Evolutionary conservation across 2,797 vertebrate species (phyloP).

Genomic region (Lagocephalus sceleratus): DNA sequence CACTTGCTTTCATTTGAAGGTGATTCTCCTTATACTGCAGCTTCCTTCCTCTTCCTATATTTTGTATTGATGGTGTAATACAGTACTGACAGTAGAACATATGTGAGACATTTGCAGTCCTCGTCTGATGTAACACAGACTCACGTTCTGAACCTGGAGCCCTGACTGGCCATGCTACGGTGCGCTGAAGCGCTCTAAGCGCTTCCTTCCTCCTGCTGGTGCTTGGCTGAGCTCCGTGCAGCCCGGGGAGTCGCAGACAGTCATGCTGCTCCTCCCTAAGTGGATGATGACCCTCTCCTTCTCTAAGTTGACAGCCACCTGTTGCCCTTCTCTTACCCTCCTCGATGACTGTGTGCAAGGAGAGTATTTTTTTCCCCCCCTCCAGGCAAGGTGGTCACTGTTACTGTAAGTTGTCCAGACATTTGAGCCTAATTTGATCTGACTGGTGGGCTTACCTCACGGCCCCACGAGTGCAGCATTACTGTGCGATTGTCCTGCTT

Average conservation of each 20-base stretch:
- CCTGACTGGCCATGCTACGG: slow-evolving; percentile 6
- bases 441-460: slow-evolving; percentile 58
- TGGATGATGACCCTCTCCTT: slow-evolving; percentile 60
- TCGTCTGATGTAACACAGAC: slow-evolving; percentile 2
- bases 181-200: slow-evolving; percentile 30
- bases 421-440: slow-evolving; percentile 67
- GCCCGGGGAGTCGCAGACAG: slow-evolving; percentile 37
- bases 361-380: slow-evolving; percentile 45
- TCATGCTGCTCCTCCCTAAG: slow-evolving; percentile 46
- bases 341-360: slow-evolving; percentile 28
- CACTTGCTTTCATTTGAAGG: too few species aligned
- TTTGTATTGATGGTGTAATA: too few species aligned
- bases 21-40: too few species aligned
- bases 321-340: slow-evolving; percentile 54
- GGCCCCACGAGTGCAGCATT: slow-evolving; percentile 47
- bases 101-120: slow-evolving; percentile 7
- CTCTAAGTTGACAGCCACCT: slow-evolving; percentile 69
- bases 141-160: slow-evolving; percentile 11
- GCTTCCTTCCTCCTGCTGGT: slow-evolving; percentile 46
- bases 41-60: too few species aligned
- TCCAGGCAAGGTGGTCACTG: slow-evolving; percentile 45
- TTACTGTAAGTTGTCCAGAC: slow-evolving; percentile 63
- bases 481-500: slow-evolving; percentile 45
- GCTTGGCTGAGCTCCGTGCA: slow-evolving; percentile 51
- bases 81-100: too few species aligned